These are phyloP conservation scores for Bufo gargarizans DNA, from an alignment of 2,113 vertebrate genomes.

Conservation along the genomic window DNA sequence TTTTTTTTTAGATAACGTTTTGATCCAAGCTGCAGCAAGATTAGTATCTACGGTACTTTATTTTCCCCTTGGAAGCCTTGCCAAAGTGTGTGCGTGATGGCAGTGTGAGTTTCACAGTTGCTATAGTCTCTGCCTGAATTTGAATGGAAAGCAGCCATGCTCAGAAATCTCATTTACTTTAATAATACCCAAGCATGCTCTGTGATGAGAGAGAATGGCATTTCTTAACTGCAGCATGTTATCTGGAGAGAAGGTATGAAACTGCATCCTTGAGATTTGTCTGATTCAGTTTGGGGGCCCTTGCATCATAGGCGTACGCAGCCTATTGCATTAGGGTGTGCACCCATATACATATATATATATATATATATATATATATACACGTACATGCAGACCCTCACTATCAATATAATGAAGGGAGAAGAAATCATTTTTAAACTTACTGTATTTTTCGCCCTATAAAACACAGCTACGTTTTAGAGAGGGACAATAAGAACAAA, in stretches of 20 bases:
- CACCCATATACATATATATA: too few species aligned
- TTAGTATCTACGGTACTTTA: conserved; percentile 43
- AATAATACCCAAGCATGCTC: neutral
- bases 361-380: too few species aligned
- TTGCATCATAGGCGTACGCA: too few species aligned
- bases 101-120: conserved; percentile 48
- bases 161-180: conserved; percentile 59
- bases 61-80: conserved; percentile 37
- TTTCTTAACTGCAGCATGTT: neutral
- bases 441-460: too few species aligned
- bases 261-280: neutral
- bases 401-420: too few species aligned
- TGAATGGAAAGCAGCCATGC: conserved; percentile 56
- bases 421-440: too few species aligned
- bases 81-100: neutral
- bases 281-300: neutral
- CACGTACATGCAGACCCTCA: too few species aligned
- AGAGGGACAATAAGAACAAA: too few species aligned
- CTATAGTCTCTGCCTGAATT: conserved; percentile 32
- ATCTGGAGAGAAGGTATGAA: neutral
- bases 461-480: too few species aligned
- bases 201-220: neutral
- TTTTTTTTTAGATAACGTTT: conserved; percentile 13
- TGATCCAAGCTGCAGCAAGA: conserved; percentile 57
- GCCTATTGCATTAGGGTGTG: too few species aligned